Conservation (phyloP, 1,140 invertebrate genomes). For the Medauroidea extradentata region DNA sequence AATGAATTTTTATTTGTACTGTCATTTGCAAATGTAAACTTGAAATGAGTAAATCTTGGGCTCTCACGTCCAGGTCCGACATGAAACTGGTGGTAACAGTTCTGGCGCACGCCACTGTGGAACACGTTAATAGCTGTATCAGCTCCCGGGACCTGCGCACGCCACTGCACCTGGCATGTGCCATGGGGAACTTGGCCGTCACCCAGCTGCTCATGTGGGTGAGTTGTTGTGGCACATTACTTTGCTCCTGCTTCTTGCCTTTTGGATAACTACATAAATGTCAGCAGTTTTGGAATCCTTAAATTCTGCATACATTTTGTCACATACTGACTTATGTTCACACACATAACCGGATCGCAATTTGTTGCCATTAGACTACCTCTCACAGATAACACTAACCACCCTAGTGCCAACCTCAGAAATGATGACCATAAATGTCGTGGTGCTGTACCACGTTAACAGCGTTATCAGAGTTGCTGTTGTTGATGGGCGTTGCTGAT, state of each 20-base stretch:
- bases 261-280: no score
- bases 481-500: no score
- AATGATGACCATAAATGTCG: no score
- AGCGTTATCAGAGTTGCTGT: no score
- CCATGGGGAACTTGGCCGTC: constrained; percentile 82
- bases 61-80: constrained; percentile 52
- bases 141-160: constrained; percentile 69
- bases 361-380: no score
- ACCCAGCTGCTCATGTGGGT: constrained; percentile 93
- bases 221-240: constrained; percentile 36
- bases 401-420: no score
- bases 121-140: constrained; percentile 57
- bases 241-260: background rate
- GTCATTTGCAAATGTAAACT: no score
- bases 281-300: constrained; percentile 26
- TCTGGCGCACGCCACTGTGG: constrained; percentile 46
- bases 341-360: background rate
- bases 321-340: background rate
- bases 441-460: no score
- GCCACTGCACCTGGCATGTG: constrained; percentile 83
- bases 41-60: no score
- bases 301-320: constrained; percentile 28
- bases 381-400: no score
- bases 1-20: no score
- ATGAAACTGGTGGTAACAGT: constrained; percentile 48